Evolutionary conservation across 2,113 vertebrate genomes (phyloP), one percentile per base, ranked within the genome.

Genomic region (Callipepla squamata): DNA sequence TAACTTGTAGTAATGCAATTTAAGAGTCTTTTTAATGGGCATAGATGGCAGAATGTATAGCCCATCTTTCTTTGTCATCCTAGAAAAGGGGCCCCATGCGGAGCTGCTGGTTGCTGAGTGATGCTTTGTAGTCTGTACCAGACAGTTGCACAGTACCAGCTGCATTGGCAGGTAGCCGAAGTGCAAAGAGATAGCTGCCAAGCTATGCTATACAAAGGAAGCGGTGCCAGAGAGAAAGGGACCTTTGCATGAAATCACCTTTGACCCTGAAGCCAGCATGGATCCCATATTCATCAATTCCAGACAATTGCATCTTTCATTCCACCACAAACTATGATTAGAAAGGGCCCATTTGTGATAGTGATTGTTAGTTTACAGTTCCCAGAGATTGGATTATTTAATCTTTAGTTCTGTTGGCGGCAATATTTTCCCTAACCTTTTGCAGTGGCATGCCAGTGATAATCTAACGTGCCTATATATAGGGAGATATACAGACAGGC

Each of bases 271-370:
- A 97, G 95, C 97, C 98, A 98, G 98, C 98, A 98, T 98, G 98
- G 98, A 98, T 98, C 97, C 98, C 97, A 98, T 98, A 98, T 98
- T 98, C 98, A 98, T 98, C 98, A 97, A 97, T 98, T 98, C 97
- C 98, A 98, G 97, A 99, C 98, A 99, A 99, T 98, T 98, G 97
- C 98, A 98, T 98, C 98, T 98, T 98, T 98, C 98, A 98, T 98
- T 98, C 98, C 97, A 97, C 92, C 97, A 98, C 98, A 97, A 97
- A 98, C 97, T 97, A 97, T 96, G 97, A 97, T 97, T 96, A 98
- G 97, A 98, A 97, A 97, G 96, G 96, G 93, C 67, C 93, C 50
- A 45, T 96, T 97, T 96, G 96, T 96, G 95, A 92, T 95, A 53
- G 85, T 92, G 92, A 94, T 95, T 95, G 96, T 97, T 96, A 95